Base-by-base conservation (phyloP, 2,113 vertebrate genomes). In the Pardalotus punctatus region DNA sequence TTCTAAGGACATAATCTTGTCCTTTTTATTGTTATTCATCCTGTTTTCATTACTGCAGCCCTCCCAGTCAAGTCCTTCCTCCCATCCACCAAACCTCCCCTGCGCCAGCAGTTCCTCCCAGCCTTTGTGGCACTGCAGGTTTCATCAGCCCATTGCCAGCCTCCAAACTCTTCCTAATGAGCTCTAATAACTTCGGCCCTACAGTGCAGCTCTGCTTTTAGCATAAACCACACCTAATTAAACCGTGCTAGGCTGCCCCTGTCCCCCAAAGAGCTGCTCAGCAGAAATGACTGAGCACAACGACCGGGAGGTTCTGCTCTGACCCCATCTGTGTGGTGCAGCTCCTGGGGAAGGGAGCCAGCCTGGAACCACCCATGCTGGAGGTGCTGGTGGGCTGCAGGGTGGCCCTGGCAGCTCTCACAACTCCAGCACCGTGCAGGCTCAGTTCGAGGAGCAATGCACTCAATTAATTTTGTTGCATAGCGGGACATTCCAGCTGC, bases 281-380 rank as follows among this genome's bases (percentile, higher is more conserved):
- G 62, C 27, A 54, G 10, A 71, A 82, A 67, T 2, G 11, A 43
- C 48, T 27, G 27, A 61, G 31, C 31, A 18, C 1, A 64, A 60
- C 5, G 16, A 45, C 53, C 14, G 11, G 10, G 1, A 42, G 25
- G 1, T 27, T 61, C 51, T 50, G 3, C 22, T 66, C 36, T 51
- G 53, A 14, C 36, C 45, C 27, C 15, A n/a, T 13, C 47, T 57
- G 67, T 1, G 0, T 29, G n/a, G 45, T 72, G 47, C 77, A 67
- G 71, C 57, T 62, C 62, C 21, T 45, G 60, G 69, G 38, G 65
- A 20, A 33, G 29, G 58, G 35, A 65, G 8, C 43, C 0, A 11
- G 33, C 28, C 28, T 0, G 4, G 51, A 19, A 10, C 2, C 54
- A 14, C 5, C 8, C 0, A 0, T 6, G 14, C 24, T 20, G 1